phyloP scores from a whole-genome alignment of 1,140 invertebrate species.

The Drosophila ironensis region DNA sequence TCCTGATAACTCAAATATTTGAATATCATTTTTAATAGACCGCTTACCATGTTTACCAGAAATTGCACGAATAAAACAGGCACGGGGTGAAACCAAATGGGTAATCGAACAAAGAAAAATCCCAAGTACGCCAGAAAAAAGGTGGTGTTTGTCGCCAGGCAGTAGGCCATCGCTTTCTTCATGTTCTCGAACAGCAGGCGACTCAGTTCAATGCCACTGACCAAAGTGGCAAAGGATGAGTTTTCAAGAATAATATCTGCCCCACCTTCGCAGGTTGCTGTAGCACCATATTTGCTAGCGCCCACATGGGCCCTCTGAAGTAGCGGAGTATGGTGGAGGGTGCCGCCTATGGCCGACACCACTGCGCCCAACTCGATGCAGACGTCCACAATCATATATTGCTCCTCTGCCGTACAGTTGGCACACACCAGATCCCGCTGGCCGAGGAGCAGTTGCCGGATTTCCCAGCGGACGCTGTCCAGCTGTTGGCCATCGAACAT shows the following conservation, averaged over 20 bases:
- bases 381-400: slow-evolving; percentile 36
- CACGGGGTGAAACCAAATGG: slow-evolving; percentile 21
- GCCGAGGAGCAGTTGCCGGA: slow-evolving; percentile 29
- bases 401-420: slow-evolving; percentile 3
- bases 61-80: slow-evolving; percentile 2
- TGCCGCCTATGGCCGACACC: slow-evolving; percentile 38
- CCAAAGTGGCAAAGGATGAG: slow-evolving; percentile 29
- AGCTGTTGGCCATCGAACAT: too few relatives aligned
- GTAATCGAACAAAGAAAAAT: slow-evolving; percentile 12
- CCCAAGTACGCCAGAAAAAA: not conserved
- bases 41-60: slow-evolving; percentile 45
- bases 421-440: slow-evolving; percentile 46
- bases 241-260: slow-evolving; percentile 43
- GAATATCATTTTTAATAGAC: not conserved
- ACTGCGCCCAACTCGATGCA: slow-evolving; percentile 49
- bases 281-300: slow-evolving; percentile 17
- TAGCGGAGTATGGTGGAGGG: slow-evolving; percentile 16
- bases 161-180: slow-evolving; percentile 47
- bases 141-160: slow-evolving; percentile 18
- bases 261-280: slow-evolving; percentile 13
- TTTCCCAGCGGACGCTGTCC: slow-evolving; percentile 15
- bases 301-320: slow-evolving; percentile 37
- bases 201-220: slow-evolving; percentile 30
- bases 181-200: slow-evolving; percentile 49
- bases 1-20: too few relatives aligned